These are phyloP conservation scores for Magallana nippona DNA, from an alignment of 2,888 invertebrate genomes.

Conservation along the genomic window DNA sequence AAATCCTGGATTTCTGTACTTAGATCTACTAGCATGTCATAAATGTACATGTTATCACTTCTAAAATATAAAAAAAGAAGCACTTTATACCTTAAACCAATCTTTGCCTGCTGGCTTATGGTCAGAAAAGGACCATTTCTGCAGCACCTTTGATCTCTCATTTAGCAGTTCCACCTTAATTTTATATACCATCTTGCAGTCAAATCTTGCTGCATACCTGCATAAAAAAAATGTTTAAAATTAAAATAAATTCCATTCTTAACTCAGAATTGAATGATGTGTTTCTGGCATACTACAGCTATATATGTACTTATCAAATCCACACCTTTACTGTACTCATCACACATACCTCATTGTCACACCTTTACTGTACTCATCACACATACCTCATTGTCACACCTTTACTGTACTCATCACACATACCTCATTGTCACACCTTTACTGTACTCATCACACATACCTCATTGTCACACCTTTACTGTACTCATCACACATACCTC, in stretches of 20 bases:
- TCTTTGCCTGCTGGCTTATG: constrained; percentile 64
- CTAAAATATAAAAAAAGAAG: too few species aligned
- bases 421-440: constrained; percentile 79
- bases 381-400: too few species aligned
- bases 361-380: constrained; percentile 67
- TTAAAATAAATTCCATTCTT: background rate
- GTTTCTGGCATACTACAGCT: too few species aligned
- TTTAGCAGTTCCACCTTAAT: constrained; percentile 49
- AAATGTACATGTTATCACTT: too few species aligned
- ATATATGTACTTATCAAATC: constrained; percentile 76
- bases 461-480: constrained; percentile 81
- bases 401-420: constrained; percentile 68
- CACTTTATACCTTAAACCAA: constrained; percentile 74
- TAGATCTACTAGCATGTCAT: too few species aligned
- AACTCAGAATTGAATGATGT: too few species aligned
- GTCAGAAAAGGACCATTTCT: constrained; percentile 49
- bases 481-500: constrained; percentile 62
- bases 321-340: constrained; percentile 79
- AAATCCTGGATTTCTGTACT: too few species aligned
- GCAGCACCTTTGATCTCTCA: constrained; percentile 41
- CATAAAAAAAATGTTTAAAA: background rate
- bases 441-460: constrained; percentile 75
- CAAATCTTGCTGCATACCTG: constrained; percentile 60
- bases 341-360: too few species aligned
- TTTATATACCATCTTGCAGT: constrained; percentile 53